Evolutionary conservation across 2,888 invertebrate species (phyloP).

Genomic region (Nudaria mundana): DNA sequence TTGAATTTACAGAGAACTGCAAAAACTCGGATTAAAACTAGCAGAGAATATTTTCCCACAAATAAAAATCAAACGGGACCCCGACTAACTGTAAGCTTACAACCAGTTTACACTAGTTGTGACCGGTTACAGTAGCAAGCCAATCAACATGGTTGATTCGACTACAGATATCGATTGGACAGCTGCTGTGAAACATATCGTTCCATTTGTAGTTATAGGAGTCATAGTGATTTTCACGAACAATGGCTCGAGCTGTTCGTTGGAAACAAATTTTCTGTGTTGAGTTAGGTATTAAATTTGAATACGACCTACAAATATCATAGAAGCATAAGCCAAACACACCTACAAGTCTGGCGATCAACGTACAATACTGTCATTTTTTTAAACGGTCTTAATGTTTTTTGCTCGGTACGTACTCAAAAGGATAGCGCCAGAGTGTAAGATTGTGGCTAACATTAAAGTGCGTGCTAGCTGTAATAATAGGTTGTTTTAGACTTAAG

Average conservation of each 20-base stretch:
- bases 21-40: no score
- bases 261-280: neutral
- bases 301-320: no score
- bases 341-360: no score
- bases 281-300: neutral
- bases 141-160: constrained; percentile 59
- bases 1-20: no score
- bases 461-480: no score
- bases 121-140: constrained; percentile 38
- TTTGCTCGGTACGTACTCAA: no score
- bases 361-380: no score
- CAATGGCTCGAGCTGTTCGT: neutral
- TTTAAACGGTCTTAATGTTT: no score
- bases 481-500: no score
- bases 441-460: no score
- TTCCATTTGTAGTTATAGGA: constrained; percentile 28
- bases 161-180: constrained; percentile 31
- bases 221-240: constrained; percentile 21
- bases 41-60: constrained; percentile 13
- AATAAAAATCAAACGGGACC: constrained; percentile 21
- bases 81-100: constrained; percentile 19
- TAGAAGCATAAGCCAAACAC: no score
- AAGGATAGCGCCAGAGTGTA: no score
- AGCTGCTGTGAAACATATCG: constrained; percentile 22
- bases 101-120: constrained; percentile 32